These are phyloP conservation scores for Marmota monax DNA, from an alignment of 2,113 vertebrate genomes.

Conservation along the genomic window DNA sequence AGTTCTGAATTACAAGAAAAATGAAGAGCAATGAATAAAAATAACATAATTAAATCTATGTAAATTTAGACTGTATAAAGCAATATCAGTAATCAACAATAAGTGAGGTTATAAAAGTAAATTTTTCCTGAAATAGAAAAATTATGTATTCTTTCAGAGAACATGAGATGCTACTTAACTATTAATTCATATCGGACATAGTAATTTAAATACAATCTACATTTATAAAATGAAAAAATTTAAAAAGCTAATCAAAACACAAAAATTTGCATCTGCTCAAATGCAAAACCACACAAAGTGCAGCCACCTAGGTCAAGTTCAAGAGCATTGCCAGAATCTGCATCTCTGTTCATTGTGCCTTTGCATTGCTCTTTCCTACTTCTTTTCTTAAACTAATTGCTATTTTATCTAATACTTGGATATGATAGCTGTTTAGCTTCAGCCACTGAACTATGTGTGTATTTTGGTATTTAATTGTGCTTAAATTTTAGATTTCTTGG, in stretches of 20 bases:
- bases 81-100: neutral
- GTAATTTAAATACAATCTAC: neutral
- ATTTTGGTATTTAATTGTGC: neutral
- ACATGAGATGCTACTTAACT: neutral
- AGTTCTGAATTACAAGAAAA: neutral
- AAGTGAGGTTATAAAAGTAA: neutral
- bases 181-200: neutral
- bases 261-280: too few species aligned
- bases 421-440: neutral
- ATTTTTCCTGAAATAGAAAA: neutral
- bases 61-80: neutral
- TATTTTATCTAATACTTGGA: neutral
- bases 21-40: neutral
- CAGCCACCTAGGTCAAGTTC: accelerated
- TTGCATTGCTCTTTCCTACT: neutral
- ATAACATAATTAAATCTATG: neutral
- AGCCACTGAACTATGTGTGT: accelerated
- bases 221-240: neutral
- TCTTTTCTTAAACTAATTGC: neutral
- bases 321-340: too few species aligned
- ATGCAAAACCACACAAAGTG: neutral
- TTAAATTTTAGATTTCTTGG: neutral
- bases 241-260: neutral
- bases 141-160: neutral
- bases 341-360: neutral